Base-by-base conservation (phyloP, 1,140 invertebrate genomes). In the Brachionus rubens region DNA sequence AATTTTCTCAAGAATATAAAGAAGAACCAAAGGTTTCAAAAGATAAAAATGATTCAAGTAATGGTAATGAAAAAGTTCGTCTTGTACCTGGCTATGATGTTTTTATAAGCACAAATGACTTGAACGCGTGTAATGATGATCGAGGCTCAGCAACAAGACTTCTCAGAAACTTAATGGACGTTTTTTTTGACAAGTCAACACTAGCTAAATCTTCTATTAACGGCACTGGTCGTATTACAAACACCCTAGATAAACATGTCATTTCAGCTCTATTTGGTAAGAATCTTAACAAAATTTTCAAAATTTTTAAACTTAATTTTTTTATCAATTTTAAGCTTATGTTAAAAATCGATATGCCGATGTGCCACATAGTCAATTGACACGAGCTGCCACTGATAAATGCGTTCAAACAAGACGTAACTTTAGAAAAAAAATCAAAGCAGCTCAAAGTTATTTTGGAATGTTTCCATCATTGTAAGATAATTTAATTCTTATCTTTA, bases 341-440 rank as follows among this genome's bases (percentile, higher is more conserved):
- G 48, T 54, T 16, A 76, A 76, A 76, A 62, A 56, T 43, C 19
- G 52, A 30, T 76, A 76, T 47, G 24, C 50, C 14, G 72, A 76
- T 33, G 72, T 76, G 16, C 48, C 72, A 9, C 48, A 76, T 28
- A 59, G 72, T 47, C 48, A 56, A 56, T 41, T 76, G 72, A 76
- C 48, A 3, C 19, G 48, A 19, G 72, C 72, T 30, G 72, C 72
- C 5, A 76, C 72, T 46, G 72, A 76, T 59, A 76, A 76, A 47
- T 76, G 72, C 36, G 72, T 76, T 76, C 72, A 76, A 19, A 76
- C 52, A 2, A 54, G 72, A 56, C n/a, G 72, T 26, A 76, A 76
- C 56, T 76, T 76, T 21, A 41, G 72, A 54, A 72, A 72, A 54
- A 72, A 72, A 54, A 72, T 72, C 43, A 72, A 72, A 72, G 68